Evolutionary conservation across 1,140 invertebrate species (phyloP).

Genomic region (Saccostrea glomerata): DNA sequence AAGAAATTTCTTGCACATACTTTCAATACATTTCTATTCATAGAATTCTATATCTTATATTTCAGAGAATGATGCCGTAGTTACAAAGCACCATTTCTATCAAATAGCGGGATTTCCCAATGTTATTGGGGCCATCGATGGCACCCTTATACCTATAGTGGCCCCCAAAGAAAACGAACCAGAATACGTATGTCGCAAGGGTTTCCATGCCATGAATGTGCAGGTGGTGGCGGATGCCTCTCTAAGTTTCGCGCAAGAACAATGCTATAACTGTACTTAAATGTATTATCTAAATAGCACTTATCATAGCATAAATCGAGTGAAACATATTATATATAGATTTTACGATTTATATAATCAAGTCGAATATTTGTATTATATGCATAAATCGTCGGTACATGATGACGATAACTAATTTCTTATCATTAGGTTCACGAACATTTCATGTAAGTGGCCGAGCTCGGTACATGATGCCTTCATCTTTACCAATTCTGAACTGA

Average conservation of each 20-base stretch:
- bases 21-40: too few relatives aligned
- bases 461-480: slow-evolving; percentile 29
- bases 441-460: neutral
- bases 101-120: slow-evolving; percentile 44
- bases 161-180: slow-evolving; percentile 36
- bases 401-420: neutral
- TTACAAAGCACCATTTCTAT: slow-evolving; percentile 43
- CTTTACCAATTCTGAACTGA: slow-evolving; percentile 10
- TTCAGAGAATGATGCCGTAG: neutral
- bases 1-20: too few relatives aligned
- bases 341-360: too few relatives aligned
- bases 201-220: slow-evolving; percentile 49
- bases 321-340: too few relatives aligned
- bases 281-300: too few relatives aligned
- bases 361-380: too few relatives aligned
- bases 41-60: neutral
- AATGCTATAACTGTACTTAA: too few relatives aligned
- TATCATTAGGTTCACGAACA: slow-evolving; percentile 28
- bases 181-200: slow-evolving; percentile 45
- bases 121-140: slow-evolving; percentile 47
- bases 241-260: neutral
- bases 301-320: too few relatives aligned
- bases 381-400: too few relatives aligned
- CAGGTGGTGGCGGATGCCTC: slow-evolving; percentile 40
- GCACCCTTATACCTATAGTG: slow-evolving; percentile 42